Evolutionary conservation across 2,113 vertebrate species (phyloP).

Genomic region (Archilochus colubris): DNA sequence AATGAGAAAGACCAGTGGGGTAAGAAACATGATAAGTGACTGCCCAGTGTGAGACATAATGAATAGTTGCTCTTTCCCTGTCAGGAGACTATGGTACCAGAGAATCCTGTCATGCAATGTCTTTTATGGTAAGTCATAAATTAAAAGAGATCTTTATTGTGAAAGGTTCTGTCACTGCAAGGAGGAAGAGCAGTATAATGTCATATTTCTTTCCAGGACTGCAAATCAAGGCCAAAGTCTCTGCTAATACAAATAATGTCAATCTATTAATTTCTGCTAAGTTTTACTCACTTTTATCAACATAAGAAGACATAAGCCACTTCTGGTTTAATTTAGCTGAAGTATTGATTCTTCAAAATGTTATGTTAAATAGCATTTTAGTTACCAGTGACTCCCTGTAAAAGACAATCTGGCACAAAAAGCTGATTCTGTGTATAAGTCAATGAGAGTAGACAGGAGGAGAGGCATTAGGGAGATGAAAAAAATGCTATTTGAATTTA

Average conservation of each 20-base stretch:
- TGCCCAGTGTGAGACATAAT: not conserved
- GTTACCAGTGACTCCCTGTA: not conserved
- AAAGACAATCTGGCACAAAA: slow-evolving; percentile 28
- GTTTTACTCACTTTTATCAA: not conserved
- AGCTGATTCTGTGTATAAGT: not conserved
- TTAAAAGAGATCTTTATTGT: slow-evolving; percentile 49
- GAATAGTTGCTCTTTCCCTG: slow-evolving; percentile 49
- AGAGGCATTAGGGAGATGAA: not conserved
- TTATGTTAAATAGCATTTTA: not conserved
- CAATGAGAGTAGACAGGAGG: not conserved
- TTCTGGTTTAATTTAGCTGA: slow-evolving; percentile 30
- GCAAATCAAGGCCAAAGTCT: slow-evolving; percentile 10
- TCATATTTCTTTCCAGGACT: not conserved
- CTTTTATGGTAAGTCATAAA: slow-evolving; percentile 41
- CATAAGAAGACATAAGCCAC: not conserved
- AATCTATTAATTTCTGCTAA: not conserved
- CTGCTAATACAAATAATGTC: not conserved
- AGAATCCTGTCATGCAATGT: slow-evolving; percentile 20
- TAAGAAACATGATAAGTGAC: slow-evolving; percentile 32
- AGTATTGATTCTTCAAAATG: not conserved
- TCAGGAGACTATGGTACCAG: not conserved
- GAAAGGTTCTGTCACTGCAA: slow-evolving; percentile 32
- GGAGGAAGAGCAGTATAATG: not conserved
- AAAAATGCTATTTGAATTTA: slow-evolving; percentile 11
- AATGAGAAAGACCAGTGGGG: not conserved